Percentiles rank a stretch among this genome's conserved stretches.
Evolutionary conservation across 1,140 invertebrate genomes (phyloP).

Genomic region (Drosophila nasuta): DNA sequence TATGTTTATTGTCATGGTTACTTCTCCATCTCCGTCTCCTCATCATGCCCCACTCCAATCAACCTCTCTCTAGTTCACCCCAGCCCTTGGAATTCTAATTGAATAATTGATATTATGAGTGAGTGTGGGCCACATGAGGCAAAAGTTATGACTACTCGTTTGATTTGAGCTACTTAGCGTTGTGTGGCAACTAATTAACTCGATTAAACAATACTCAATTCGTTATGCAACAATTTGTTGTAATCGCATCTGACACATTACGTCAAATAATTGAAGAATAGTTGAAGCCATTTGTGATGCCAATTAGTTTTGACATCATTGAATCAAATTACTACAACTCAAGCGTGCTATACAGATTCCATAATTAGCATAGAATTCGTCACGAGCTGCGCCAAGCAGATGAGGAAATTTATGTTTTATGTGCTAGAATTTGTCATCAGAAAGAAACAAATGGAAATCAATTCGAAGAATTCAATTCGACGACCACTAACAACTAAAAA

Average conservation of each 20-base stretch:
- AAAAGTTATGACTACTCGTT: slow-evolving; percentile 26
- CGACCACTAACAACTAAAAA: too few relatives aligned
- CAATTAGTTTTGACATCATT: slow-evolving; percentile 23
- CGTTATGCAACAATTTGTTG: slow-evolving; percentile 17
- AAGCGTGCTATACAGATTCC: background rate
- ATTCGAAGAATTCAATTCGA: too few relatives aligned
- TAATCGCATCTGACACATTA: slow-evolving; percentile 15
- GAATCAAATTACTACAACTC: background rate
- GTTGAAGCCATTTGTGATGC: slow-evolving; percentile 17
- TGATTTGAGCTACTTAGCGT: slow-evolving; percentile 31
- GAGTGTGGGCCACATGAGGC: slow-evolving; percentile 34
- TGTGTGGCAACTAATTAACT: slow-evolving; percentile 41
- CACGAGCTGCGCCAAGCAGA: too few relatives aligned
- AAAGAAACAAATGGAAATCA: background rate
- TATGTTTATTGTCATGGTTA: slow-evolving; percentile 36
- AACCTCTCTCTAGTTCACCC: too few relatives aligned
- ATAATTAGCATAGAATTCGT: slow-evolving; percentile 2
- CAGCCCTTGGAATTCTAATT: slow-evolving; percentile 21
- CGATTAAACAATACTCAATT: slow-evolving; percentile 33
- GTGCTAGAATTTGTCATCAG: background rate
- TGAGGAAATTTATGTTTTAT: too few relatives aligned
- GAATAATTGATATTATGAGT: slow-evolving; percentile 35
- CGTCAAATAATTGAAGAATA: slow-evolving; percentile 22
- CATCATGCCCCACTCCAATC: background rate
- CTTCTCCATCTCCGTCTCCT: background rate